Percentiles rank a stretch among this genome's conserved stretches.
phyloP scores from a whole-genome alignment of 2,888 invertebrate genomes.

The Mesochorus sp. region DNA sequence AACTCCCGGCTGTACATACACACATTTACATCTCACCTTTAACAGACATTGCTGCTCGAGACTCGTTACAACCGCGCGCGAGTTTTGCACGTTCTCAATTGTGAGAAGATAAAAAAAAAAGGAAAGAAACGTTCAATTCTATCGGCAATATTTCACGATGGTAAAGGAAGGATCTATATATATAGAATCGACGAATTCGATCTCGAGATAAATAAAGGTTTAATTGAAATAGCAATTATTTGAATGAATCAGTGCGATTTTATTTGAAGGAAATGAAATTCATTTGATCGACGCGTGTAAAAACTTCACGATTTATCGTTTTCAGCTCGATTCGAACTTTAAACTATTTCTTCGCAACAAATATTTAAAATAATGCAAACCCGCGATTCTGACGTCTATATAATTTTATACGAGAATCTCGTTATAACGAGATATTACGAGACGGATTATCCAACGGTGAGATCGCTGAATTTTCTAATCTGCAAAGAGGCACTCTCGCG shows the following conservation, averaged over 20 bases:
- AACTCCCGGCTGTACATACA: background rate
- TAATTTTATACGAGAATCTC: constrained; percentile 4
- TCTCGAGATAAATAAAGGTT: no score
- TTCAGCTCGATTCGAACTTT: no score
- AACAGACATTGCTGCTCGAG: background rate
- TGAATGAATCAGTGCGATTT: no score
- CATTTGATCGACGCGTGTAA: no score
- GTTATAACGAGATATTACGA: constrained; percentile 9
- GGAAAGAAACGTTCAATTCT: no score
- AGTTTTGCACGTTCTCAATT: background rate
- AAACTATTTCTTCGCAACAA: no score
- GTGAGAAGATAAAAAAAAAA: background rate
- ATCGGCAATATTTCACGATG: background rate
- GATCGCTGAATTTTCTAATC: constrained; percentile 30
- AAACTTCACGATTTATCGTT: no score
- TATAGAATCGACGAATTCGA: no score
- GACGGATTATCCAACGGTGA: background rate
- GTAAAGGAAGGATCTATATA: no score
- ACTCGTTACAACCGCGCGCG: background rate
- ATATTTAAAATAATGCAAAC: background rate
- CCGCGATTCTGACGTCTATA: background rate
- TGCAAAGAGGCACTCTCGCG: background rate
- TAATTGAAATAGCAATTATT: no score
- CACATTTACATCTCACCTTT: background rate
- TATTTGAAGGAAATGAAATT: no score